Percentiles rank a stretch among this genome's conserved stretches.
phyloP scores from a whole-genome alignment of 2,113 vertebrate species.

The Phocoena phocoena region DNA sequence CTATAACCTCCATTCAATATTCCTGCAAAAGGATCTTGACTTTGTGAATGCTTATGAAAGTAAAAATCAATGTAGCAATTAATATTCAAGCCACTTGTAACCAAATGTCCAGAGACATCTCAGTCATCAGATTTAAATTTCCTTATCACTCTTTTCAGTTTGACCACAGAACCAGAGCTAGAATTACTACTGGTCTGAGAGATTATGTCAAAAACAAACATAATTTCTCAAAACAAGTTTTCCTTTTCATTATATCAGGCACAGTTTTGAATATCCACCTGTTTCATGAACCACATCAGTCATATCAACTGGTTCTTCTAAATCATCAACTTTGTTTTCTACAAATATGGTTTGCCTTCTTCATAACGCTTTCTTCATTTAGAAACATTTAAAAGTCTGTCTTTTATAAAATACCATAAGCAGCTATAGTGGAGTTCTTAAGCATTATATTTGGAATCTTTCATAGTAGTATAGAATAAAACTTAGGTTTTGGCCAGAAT shows the following conservation, averaged over 20 bases:
- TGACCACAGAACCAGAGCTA: not conserved
- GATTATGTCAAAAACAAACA: not conserved
- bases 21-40: constrained; percentile 62
- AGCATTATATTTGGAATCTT: not conserved
- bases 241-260: not conserved
- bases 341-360: not conserved
- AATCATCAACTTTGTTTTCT: not conserved
- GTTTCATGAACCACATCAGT: not conserved
- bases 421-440: not conserved
- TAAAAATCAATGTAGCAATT: constrained; percentile 68
- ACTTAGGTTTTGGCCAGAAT: not conserved
- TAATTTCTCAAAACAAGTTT: not conserved
- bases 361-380: not conserved
- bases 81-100: constrained; percentile 40
- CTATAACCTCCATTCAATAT: constrained; percentile 58
- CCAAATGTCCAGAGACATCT: constrained; percentile 41
- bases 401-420: not conserved
- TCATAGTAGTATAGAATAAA: not conserved
- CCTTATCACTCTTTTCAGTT: constrained; percentile 27
- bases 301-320: not conserved
- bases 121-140: constrained; percentile 45
- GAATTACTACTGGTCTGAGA: not conserved
- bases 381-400: not conserved
- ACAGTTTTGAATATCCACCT: not conserved
- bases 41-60: constrained; percentile 67